Evolutionary conservation across 2,797 vertebrate genomes (phyloP).

Genomic region (Gymnothorax reevesii): DNA sequence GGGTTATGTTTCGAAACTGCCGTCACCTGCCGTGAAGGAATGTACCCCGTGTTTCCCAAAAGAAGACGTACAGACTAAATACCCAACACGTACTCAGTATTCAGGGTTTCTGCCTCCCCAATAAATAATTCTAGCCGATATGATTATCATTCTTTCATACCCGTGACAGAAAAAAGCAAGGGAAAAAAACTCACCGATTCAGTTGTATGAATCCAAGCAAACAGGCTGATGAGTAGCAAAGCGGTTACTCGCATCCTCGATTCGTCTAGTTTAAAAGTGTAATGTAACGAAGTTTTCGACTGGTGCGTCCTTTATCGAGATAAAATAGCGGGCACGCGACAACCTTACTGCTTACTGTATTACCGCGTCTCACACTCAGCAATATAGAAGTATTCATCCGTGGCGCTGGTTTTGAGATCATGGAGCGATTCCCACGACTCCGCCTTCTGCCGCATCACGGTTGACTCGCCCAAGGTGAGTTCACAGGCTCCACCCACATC

Average conservation of each 20-base stretch:
- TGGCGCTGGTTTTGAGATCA: constrained; percentile 17
- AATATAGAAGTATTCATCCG: neutral
- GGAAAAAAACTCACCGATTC: constrained; percentile 40
- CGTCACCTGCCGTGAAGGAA: neutral
- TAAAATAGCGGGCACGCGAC: constrained; percentile 8
- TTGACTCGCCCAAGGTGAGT: constrained; percentile 16
- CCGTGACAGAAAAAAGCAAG: no score
- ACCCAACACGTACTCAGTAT: neutral
- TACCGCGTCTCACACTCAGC: neutral
- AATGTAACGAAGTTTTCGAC: neutral
- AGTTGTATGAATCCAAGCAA: constrained; percentile 45
- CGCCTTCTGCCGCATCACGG: constrained; percentile 24
- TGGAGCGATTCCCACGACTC: neutral
- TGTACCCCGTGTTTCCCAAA: neutral
- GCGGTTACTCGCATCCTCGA: constrained; percentile 31
- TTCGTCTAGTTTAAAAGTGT: neutral
- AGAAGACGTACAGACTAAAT: neutral
- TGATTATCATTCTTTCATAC: neutral
- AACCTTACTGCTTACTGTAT: neutral
- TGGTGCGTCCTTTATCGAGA: neutral
- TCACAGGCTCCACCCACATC: constrained; percentile 15
- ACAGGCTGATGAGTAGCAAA: constrained; percentile 30
- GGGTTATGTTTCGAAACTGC: neutral
- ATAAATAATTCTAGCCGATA: neutral
- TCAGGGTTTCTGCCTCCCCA: neutral